Base-by-base conservation (phyloP, 53 echinoderm and acorn worm genomes). In the Echinarachnius parma region DNA sequence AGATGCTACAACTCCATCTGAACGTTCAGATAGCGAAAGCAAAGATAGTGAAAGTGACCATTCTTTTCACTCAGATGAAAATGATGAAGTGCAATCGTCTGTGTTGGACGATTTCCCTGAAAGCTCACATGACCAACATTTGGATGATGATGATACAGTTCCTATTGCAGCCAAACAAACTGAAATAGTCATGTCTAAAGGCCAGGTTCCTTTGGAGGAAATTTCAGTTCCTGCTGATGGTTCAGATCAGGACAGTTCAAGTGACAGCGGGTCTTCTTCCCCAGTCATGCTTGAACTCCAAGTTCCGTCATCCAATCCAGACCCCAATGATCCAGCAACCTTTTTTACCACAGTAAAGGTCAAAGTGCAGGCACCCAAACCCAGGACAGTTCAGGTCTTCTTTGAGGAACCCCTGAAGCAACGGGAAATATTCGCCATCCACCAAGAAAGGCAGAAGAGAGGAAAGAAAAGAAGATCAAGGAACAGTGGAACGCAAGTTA, bases 321-420 rank as follows among this genome's bases (percentile, higher is more conserved):
- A 81, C 19, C 60, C 44, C 23, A 42, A 81, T 23, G 46, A 81
- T 10, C 77, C 77, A 42, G 52, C 55, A 52, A 66, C 67, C 59
- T 33, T 26, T 4, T 78, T 60, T 67, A 64, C 88, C 28, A 84
- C 82, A 60, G 75, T 92, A 21, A 85, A 81, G 52, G 84, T 92
- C 15, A 88, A 85, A 52, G 76, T 85, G 21, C 78, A 88, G 34
- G 84, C 88, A 32, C 75, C 78, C 1, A 81, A 74, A 61, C 88
- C 92, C 39, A 84, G 82, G 28, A 64, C 77, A 22, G 82, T 92
- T 16, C 78, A 92, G 22, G 85, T 92, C 31, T 88, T 58, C 63
- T 84, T 84, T 72, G 88, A 92, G 34, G 88, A 79, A 22, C 49
- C 78, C 5, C 87, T 56, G 19, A 72, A 72, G 28, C 74, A 72